Base-by-base conservation (phyloP, 1,140 invertebrate species). In the Globodera ellingtonae region DNA sequence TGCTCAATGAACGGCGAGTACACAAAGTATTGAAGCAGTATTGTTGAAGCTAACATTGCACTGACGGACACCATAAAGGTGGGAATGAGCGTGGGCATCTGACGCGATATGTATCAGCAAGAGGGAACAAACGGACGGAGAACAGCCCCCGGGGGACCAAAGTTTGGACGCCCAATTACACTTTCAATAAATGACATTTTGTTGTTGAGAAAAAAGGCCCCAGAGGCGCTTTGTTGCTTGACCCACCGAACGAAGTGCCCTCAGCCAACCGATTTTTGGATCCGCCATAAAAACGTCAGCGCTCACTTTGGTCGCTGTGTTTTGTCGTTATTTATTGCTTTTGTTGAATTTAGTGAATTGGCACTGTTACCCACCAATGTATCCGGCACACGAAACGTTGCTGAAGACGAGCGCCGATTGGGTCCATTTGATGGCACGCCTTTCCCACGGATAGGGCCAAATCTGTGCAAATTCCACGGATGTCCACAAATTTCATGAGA, bases 221-320 rank as follows among this genome's bases (percentile, higher is more conserved):
- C 24, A 24, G 50, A 75, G 2, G 13, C 24, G 59, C 13, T 65
- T 13, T 65, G 59, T 21, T 24, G 13, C 13, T 65, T 65, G 59
- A 8, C 56, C 13, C 35, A 77, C 69, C 69, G 24, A 10, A 8
- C 62, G 75, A 13, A 77, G 18, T 9, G 13, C 21, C 44, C 47
- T 65, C 47, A 44, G 7, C 46, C 65, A 77, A n/a, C 65, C 15
- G 35, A 77, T 50, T 47, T 67, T 62, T 44, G 52, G 52, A 8
- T 77, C 75, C 9, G 67, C 24, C 21, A 77, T 8, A 69, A 77
- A 77, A 15, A 77, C 75, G 21, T 77, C 75, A 21, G 59, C 75
- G 18, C 62, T 69, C 10, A 77, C 47, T 67, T 77, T 77, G 21
- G 10, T 50, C 47, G 62, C 75, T 77, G 1, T 70, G 67, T 62